A percentile compares a stretch with the other conserved stretches of the same genome.
These are phyloP conservation scores for Ostrea denselamellosa DNA, from an alignment of 1,140 invertebrate species.

Conservation along the genomic window DNA sequence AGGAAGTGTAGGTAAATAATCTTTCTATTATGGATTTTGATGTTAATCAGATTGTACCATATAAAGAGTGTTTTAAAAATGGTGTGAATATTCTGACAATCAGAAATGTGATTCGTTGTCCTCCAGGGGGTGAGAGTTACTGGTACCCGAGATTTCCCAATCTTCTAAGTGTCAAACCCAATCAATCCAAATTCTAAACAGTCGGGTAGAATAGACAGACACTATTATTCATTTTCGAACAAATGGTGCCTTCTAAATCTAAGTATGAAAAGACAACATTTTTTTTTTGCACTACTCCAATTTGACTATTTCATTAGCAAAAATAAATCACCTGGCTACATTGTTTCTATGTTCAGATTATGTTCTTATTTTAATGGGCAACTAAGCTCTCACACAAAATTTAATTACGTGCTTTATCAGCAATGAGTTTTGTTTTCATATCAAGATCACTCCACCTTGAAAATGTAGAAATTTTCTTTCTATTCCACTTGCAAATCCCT, in stretches of 20 bases:
- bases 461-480: neutral
- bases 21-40: neutral
- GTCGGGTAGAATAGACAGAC: neutral
- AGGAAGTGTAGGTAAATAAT: constrained; percentile 5
- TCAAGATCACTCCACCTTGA: neutral
- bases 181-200: constrained; percentile 35
- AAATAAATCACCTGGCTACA: neutral
- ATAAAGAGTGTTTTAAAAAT: neutral
- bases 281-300: neutral
- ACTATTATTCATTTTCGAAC: constrained; percentile 30
- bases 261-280: neutral
- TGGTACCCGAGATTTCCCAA: constrained; percentile 32
- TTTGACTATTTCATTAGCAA: neutral
- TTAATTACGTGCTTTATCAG: neutral
- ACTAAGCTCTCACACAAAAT: neutral
- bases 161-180: neutral
- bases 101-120: constrained; percentile 15
- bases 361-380: neutral
- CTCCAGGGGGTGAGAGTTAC: constrained; percentile 8
- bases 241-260: constrained; percentile 21
- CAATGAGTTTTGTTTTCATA: neutral
- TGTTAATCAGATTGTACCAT: constrained; percentile 12
- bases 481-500: neutral
- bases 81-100: neutral
- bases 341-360: neutral